Base-by-base conservation (phyloP, 2,797 vertebrate genomes). In the Melanogrammus aeglefinus region DNA sequence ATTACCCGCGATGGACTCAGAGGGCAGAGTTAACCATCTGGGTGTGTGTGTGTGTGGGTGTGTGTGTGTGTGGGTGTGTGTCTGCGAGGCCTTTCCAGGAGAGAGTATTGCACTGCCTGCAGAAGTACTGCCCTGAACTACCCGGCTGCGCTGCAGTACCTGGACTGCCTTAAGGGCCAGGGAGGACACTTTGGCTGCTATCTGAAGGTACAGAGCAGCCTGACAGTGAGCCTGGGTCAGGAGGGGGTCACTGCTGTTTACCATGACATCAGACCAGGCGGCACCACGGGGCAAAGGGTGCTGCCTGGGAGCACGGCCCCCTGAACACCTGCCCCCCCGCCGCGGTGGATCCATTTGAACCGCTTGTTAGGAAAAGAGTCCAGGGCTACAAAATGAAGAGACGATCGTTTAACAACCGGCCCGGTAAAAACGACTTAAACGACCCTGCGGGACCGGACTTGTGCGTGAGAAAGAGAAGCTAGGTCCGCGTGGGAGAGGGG, bases 41-140 rank as follows among this genome's bases (percentile, higher is more conserved):
- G 14, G 16, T 18, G 16, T 14, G 2, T 66, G n/a, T 66, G 7
- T 69, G n/a, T n/a, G n/a, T n/a, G n/a, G n/a, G n/a, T n/a, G n/a
- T n/a, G n/a, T n/a, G n/a, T n/a, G n/a, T n/a, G n/a, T n/a, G n/a
- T n/a, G n/a, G n/a, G 24, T 27, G 57, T 33, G n/a, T 27, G 14
- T 86, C 82, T 86, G n/a, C 89, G n/a, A 97, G 96, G 92, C 93
- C 76, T n/a, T 97, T 98, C 88, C 90, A 89, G 77, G 95, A 94
- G 72, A 94, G 94, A 80, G 92, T 98, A 74, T 97, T 96, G 84
- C 94, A 94, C 88, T 95, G 93, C 83, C 95, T 97, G 79, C 96
- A 98, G 90, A 96, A 95, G 81, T 97, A 97, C 91, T 98, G 96
- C 88, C n/a, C 94, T 96, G 82, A 98, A 97, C 89, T 97, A 98